Percentiles rank a stretch among this genome's conserved stretches.
Evolutionary conservation across 2,113 vertebrate genomes (phyloP).

Genomic region (Cyanoramphus novaezelandiae): DNA sequence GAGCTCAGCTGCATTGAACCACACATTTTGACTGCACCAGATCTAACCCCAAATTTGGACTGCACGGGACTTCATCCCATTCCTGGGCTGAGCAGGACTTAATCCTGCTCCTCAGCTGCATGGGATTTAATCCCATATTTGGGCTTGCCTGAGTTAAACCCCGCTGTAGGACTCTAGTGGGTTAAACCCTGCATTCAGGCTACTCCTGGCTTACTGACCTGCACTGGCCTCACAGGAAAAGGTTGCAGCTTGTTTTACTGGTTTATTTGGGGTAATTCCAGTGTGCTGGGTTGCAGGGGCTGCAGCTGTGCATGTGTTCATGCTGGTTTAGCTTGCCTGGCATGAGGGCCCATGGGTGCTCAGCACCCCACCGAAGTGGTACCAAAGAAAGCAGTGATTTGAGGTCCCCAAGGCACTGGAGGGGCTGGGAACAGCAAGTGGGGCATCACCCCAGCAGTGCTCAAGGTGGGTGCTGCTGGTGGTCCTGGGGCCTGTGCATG

Average conservation of each 20-base stretch:
- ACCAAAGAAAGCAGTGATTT: neutral
- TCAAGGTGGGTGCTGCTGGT: neutral
- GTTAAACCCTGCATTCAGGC: neutral
- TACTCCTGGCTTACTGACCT: neutral
- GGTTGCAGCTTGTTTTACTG: neutral
- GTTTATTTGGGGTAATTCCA: neutral
- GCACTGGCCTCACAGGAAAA: neutral
- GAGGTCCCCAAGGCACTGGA: no score
- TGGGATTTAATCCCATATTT: neutral
- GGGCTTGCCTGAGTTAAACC: neutral
- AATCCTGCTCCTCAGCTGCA: neutral
- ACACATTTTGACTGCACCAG: neutral
- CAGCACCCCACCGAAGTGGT: fast-evolving
- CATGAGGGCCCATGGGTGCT: neutral
- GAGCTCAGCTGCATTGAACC: neutral
- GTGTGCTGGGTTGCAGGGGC: neutral
- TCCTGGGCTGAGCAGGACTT: neutral
- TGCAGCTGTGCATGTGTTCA: neutral
- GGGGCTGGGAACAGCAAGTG: fast-evolving
- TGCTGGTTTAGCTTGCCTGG: neutral
- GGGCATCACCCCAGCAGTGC: fast-evolving
- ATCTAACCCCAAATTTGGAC: neutral
- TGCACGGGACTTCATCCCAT: neutral
- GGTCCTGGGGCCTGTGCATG: neutral
- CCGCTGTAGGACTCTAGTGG: fast-evolving